These are phyloP conservation scores for Myxocyprinus asiaticus DNA, from an alignment of 2,113 vertebrate genomes.

Conservation along the genomic window DNA sequence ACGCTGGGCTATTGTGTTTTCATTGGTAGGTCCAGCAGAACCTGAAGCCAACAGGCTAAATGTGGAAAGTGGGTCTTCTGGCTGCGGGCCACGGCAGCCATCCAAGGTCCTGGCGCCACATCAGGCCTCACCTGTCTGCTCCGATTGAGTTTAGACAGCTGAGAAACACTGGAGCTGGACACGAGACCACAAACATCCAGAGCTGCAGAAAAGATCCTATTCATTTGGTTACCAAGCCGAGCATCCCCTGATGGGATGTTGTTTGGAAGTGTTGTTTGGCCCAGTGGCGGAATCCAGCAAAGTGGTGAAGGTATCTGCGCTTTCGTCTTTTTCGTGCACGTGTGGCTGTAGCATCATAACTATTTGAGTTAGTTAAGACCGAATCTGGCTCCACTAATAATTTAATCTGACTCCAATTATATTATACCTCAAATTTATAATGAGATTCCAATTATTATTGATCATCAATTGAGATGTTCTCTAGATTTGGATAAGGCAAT, in stretches of 20 bases:
- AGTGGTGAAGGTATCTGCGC: too few relatives aligned
- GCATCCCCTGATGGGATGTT: neutral
- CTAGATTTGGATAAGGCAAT: too few relatives aligned
- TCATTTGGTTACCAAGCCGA: neutral
- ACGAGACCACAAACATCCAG: neutral
- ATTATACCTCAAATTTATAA: too few relatives aligned
- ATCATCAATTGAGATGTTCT: too few relatives aligned
- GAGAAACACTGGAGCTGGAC: slow-evolving; percentile 30
- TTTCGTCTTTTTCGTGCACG: too few relatives aligned
- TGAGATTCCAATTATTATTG: too few relatives aligned
- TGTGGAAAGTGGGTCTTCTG: slow-evolving; percentile 62
- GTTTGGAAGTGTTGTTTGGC: neutral
- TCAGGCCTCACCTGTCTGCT: slow-evolving; percentile 55
- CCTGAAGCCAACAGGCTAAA: slow-evolving; percentile 19
- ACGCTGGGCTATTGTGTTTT: slow-evolving; percentile 15
- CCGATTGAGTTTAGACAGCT: slow-evolving; percentile 41
- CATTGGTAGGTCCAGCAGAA: slow-evolving; percentile 20
- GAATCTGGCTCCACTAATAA: too few relatives aligned
- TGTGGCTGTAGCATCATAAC: too few relatives aligned
- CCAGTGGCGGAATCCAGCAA: too few relatives aligned
- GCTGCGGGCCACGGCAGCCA: slow-evolving; percentile 32
- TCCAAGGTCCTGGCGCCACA: slow-evolving; percentile 41
- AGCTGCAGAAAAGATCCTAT: slow-evolving; percentile 18
- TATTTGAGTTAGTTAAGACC: too few relatives aligned
- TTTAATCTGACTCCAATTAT: too few relatives aligned